Conservation (phyloP, 1,140 invertebrate species). For the Drosophila simulans region DNA sequence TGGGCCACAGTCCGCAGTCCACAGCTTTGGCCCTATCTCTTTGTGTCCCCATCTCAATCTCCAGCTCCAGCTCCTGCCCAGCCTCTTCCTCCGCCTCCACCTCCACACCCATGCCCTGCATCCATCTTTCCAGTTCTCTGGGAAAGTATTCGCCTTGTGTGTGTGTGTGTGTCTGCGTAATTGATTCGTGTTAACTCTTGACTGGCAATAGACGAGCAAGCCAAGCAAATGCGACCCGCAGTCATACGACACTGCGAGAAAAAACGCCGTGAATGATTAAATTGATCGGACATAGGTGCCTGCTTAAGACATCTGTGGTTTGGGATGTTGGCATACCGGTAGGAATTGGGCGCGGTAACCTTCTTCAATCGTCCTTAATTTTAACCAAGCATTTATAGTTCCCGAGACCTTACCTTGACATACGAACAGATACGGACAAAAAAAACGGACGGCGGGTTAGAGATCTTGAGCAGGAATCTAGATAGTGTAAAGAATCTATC, state of each 20-base stretch:
- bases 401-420: no score
- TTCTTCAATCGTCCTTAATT: no score
- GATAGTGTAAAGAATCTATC: no score
- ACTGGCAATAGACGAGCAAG: conserved; percentile 79
- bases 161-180: conserved; percentile 60
- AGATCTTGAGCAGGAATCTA: no score
- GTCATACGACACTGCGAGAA: conserved; percentile 44
- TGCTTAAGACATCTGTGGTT: no score
- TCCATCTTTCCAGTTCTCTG: conserved; percentile 36
- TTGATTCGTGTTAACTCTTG: conserved; percentile 83
- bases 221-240: conserved; percentile 73
- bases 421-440: no score
- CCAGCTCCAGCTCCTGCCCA: not conserved
- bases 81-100: not conserved
- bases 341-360: no score
- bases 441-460: no score
- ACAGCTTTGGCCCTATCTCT: conserved; percentile 25
- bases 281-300: not conserved
- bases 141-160: conserved; percentile 26
- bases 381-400: no score
- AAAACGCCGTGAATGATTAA: not conserved
- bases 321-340: no score
- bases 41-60: conserved; percentile 12
- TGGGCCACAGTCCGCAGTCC: conserved; percentile 24
- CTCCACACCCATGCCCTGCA: conserved; percentile 6